Evolutionary conservation across 2,888 invertebrate genomes (phyloP).

Genomic region (Helobdella robusta): DNA sequence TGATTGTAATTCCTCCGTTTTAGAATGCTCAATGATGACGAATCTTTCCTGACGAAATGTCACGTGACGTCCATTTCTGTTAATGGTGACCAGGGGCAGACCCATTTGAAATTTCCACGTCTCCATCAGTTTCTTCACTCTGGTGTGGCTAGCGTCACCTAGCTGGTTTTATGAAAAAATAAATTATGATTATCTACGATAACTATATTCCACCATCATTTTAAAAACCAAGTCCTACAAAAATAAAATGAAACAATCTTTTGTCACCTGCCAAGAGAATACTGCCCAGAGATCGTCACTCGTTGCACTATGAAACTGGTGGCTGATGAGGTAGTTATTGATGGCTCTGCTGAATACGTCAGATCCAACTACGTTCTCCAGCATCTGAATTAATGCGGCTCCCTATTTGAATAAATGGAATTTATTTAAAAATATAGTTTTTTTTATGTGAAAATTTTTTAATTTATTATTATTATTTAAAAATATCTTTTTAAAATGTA

Average conservation of each 20-base stretch:
- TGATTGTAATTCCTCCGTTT: constrained; percentile 9
- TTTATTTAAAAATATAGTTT: too few species aligned
- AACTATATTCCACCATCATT: too few species aligned
- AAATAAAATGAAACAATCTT: too few species aligned
- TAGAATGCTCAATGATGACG: constrained; percentile 59
- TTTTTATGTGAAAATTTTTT: too few species aligned
- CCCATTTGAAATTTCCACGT: constrained; percentile 78
- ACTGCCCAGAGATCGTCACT: constrained; percentile 72
- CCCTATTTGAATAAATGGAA: too few species aligned
- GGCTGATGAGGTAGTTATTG: constrained; percentile 57
- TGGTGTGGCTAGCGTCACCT: too few species aligned
- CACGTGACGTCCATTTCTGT: constrained; percentile 55
- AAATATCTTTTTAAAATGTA: too few species aligned
- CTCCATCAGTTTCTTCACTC: constrained; percentile 64
- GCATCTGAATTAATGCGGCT: constrained; percentile 35
- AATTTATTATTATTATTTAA: too few species aligned
- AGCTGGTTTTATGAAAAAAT: too few species aligned
- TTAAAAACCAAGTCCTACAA: too few species aligned
- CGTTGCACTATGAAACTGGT: constrained; percentile 65
- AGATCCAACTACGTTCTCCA: constrained; percentile 49
- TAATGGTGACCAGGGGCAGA: constrained; percentile 66
- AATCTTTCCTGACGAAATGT: constrained; percentile 65
- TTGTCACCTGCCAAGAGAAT: constrained; percentile 56
- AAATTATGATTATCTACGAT: too few species aligned
- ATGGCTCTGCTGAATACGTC: constrained; percentile 58